A percentile compares a stretch with the other conserved stretches of the same genome.
phyloP scores from a whole-genome alignment of 2,888 invertebrate genomes.

The Aspidiotus destructor region DNA sequence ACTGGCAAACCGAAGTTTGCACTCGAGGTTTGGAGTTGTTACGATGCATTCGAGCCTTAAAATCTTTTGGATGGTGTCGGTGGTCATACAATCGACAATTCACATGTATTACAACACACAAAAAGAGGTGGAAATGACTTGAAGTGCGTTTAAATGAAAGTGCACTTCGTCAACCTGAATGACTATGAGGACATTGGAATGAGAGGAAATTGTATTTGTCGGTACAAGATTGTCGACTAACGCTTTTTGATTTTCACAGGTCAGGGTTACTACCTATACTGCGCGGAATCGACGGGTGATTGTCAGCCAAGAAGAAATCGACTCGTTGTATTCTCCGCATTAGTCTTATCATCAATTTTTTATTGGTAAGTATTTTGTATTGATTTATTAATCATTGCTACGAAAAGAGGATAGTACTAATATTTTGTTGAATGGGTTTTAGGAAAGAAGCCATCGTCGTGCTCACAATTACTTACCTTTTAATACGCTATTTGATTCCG shows the following conservation, averaged over 20 bases:
- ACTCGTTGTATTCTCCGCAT: neutral
- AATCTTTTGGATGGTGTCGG: too few relatives aligned
- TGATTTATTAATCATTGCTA: neutral
- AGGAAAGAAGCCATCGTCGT: constrained; percentile 26
- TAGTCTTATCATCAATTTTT: neutral
- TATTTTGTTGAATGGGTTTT: neutral
- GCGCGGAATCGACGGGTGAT: constrained; percentile 10
- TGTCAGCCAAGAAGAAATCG: constrained; percentile 16
- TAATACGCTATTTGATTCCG: constrained; percentile 16
- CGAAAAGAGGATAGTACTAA: neutral
- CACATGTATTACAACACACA: too few relatives aligned
- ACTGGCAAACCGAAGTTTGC: too few relatives aligned
- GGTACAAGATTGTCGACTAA: too few relatives aligned
- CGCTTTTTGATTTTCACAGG: constrained; percentile 42
- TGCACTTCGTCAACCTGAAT: too few relatives aligned
- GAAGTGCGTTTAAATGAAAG: too few relatives aligned
- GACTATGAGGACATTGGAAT: too few relatives aligned
- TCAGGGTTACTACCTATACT: constrained; percentile 67
- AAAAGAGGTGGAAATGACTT: too few relatives aligned
- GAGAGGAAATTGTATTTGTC: too few relatives aligned
- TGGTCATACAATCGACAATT: too few relatives aligned
- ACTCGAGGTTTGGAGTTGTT: too few relatives aligned
- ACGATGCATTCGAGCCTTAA: too few relatives aligned
- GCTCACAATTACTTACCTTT: neutral
- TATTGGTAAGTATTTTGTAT: constrained; percentile 6